These are phyloP conservation scores for Zhengitettix transpicula DNA, from an alignment of 2,888 invertebrate species.

Conservation along the genomic window DNA sequence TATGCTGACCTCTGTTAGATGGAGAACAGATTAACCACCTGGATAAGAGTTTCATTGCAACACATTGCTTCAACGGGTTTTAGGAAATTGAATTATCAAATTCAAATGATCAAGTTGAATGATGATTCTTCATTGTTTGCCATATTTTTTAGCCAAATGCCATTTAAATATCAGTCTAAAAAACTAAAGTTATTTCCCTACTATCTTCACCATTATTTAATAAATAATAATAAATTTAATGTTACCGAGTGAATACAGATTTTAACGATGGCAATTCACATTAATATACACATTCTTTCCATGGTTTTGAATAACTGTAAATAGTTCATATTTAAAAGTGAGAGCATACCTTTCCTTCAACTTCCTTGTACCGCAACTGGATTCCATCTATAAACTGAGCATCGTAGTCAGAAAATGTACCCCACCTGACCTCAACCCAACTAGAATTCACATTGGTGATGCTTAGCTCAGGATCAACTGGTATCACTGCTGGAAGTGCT, in stretches of 20 bases:
- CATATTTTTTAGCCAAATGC: too few species aligned
- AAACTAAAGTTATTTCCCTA: too few species aligned
- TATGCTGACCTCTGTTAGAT: too few species aligned
- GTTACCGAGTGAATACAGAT: neutral
- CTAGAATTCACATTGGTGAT: slow-evolving; percentile 62
- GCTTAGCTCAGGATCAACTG: slow-evolving; percentile 54
- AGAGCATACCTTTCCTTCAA: slow-evolving; percentile 42
- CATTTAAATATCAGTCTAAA: too few species aligned
- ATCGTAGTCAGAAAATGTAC: slow-evolving; percentile 64
- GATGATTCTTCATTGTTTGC: too few species aligned
- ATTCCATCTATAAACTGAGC: slow-evolving; percentile 74
- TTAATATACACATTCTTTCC: neutral
- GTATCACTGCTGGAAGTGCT: slow-evolving; percentile 38
- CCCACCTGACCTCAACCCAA: slow-evolving; percentile 63
- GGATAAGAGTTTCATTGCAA: too few species aligned
- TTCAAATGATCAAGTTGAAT: too few species aligned
- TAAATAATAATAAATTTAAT: too few species aligned
- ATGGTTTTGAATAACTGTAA: neutral
- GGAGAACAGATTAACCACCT: too few species aligned
- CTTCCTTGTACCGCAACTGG: slow-evolving; percentile 69
- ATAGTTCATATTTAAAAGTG: neutral
- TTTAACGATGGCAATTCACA: neutral
- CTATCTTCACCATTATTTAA: too few species aligned
- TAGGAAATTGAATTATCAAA: too few species aligned
- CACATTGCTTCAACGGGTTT: too few species aligned